These are phyloP conservation scores for Brachionus calyciflorus DNA, from an alignment of 1,140 invertebrate species.

Conservation along the genomic window DNA sequence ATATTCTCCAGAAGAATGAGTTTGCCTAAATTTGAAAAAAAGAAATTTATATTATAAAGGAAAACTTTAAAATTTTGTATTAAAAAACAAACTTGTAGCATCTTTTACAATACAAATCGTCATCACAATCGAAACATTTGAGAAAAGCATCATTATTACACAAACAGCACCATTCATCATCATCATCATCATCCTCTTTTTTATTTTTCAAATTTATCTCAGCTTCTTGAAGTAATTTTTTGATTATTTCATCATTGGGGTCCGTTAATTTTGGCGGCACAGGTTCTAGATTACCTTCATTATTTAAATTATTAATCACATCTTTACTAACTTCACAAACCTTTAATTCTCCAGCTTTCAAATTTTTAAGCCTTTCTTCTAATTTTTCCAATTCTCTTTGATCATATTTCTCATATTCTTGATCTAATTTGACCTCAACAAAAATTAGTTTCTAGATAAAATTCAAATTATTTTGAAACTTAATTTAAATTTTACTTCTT, in stretches of 20 bases:
- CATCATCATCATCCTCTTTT: background rate
- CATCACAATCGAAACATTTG: conserved; percentile 69
- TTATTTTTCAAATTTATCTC: background rate
- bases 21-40: background rate
- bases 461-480: background rate
- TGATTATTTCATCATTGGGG: background rate
- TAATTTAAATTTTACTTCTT: background rate
- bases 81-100: conserved; percentile 68
- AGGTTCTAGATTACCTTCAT: background rate
- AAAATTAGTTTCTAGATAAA: conserved; percentile 1
- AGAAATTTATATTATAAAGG: background rate
- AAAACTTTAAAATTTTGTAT: background rate
- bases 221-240: conserved; percentile 11
- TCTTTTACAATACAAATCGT: conserved; percentile 69
- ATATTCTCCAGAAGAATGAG: background rate
- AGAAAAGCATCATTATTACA: conserved; percentile 72
- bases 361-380: background rate
- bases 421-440: background rate
- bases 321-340: background rate
- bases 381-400: conserved; percentile 35
- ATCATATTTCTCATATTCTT: conserved; percentile 36
- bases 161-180: conserved; percentile 68
- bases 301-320: too few species aligned
- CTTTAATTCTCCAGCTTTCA: background rate
- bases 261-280: background rate